Conservation (phyloP, 2,888 invertebrate genomes). For the Drosophila diplacantha region DNA sequence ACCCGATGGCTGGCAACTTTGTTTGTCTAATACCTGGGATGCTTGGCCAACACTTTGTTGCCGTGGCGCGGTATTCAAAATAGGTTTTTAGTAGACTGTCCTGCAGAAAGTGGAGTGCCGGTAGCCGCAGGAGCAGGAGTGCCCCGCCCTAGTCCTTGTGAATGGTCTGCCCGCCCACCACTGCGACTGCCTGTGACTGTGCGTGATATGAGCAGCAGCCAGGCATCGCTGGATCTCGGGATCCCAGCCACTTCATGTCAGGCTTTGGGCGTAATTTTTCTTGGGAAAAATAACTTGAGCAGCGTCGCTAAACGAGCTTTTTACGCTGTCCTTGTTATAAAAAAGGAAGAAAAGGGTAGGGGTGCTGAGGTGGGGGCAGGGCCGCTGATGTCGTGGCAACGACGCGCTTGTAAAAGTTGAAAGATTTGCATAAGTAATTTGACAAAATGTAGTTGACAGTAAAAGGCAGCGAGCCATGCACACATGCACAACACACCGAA, state of each 20-base stretch:
- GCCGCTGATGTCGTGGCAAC: constrained; percentile 56
- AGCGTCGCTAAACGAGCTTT: constrained; percentile 63
- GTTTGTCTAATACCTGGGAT: constrained; percentile 57
- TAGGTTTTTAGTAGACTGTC: constrained; percentile 63
- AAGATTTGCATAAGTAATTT: constrained; percentile 75
- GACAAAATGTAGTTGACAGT: constrained; percentile 74
- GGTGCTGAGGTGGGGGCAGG: background rate
- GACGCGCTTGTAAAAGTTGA: constrained; percentile 68
- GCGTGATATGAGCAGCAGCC: constrained; percentile 57
- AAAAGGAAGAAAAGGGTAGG: background rate
- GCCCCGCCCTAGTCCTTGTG: constrained; percentile 42
- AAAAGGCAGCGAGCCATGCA: constrained; percentile 58
- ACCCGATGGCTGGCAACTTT: constrained; percentile 56
- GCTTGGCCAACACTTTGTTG: constrained; percentile 45
- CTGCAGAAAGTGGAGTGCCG: constrained; percentile 4
- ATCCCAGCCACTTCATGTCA: constrained; percentile 62
- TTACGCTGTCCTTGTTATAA: constrained; percentile 36
- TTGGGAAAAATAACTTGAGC: constrained; percentile 43
- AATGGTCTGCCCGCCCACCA: constrained; percentile 35
- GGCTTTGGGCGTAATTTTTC: constrained; percentile 65
- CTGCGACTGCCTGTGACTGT: constrained; percentile 44
- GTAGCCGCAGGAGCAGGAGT: constrained; percentile 1
- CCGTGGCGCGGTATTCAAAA: constrained; percentile 50
- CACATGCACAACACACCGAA: constrained; percentile 34
- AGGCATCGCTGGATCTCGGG: constrained; percentile 12